Conservation (phyloP, 2,113 vertebrate genomes). For the Semicossyphus pulcher region DNA sequence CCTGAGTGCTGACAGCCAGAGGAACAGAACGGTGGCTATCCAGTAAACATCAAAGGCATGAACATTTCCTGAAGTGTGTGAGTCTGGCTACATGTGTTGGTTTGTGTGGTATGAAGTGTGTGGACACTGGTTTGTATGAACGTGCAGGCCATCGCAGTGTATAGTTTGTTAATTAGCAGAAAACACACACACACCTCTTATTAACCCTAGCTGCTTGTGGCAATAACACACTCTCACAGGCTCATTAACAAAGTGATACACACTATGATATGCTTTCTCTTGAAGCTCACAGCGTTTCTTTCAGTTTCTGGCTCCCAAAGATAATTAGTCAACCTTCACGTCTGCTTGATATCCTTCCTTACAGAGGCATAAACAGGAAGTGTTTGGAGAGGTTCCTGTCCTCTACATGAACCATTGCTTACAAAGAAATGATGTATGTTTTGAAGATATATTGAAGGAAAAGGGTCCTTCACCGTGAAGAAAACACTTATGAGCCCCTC, state of each 20-base stretch:
- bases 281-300: neutral
- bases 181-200: neutral
- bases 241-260: constrained; percentile 10
- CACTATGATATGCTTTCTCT: neutral
- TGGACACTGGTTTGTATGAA: neutral
- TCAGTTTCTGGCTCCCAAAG: neutral
- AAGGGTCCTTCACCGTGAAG: too few species aligned
- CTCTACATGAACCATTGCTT: constrained; percentile 3
- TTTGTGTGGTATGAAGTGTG: neutral
- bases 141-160: neutral
- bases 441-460: too few species aligned
- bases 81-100: neutral
- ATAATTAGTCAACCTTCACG: constrained; percentile 19
- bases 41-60: constrained; percentile 24
- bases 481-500: too few species aligned
- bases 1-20: constrained; percentile 22
- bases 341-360: neutral
- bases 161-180: constrained; percentile 31
- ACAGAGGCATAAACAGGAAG: constrained; percentile 16
- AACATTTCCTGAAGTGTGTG: constrained; percentile 16
- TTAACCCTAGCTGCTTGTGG: neutral
- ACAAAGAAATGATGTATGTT: neutral
- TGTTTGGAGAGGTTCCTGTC: constrained; percentile 22
- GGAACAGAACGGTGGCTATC: constrained; percentile 13
- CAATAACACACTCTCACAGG: neutral